Percentiles rank a stretch among this genome's conserved stretches.
phyloP scores from a whole-genome alignment of 2,888 invertebrate species.

The Agrochola macilenta region DNA sequence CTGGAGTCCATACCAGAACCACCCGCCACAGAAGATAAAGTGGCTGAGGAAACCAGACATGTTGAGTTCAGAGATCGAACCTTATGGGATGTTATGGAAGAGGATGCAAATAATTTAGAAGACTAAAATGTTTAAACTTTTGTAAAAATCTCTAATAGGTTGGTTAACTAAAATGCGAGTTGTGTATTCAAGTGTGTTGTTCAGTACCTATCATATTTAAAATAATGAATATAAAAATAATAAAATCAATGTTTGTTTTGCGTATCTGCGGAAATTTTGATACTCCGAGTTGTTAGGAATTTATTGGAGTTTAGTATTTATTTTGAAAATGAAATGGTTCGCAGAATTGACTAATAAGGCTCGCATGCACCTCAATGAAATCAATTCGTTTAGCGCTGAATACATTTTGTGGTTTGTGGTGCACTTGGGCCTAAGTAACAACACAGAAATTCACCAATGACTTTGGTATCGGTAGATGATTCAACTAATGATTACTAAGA shows the following conservation, averaged over 20 bases:
- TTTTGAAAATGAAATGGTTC: too few relatives aligned
- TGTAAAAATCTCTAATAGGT: slow-evolving; percentile 1
- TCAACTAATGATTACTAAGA: neutral
- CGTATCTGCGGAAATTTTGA: too few relatives aligned
- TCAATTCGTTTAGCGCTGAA: too few relatives aligned
- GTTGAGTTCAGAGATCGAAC: slow-evolving; percentile 72
- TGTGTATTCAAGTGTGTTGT: slow-evolving; percentile 42
- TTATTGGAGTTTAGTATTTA: neutral
- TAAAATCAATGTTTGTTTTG: neutral
- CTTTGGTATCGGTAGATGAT: neutral
- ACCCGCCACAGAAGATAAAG: slow-evolving; percentile 58
- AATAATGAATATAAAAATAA: neutral
- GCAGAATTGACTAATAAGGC: neutral
- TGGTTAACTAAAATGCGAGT: slow-evolving; percentile 22
- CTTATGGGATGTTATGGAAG: slow-evolving; percentile 82
- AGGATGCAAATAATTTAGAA: slow-evolving; percentile 71
- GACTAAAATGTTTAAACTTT: slow-evolving; percentile 32
- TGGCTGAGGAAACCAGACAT: slow-evolving; percentile 63
- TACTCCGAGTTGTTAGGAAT: too few relatives aligned
- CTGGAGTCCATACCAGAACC: slow-evolving; percentile 69
- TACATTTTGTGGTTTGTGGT: too few relatives aligned
- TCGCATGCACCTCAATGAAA: too few relatives aligned
- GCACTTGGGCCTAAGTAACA: neutral
- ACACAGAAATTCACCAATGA: neutral
- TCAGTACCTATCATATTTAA: slow-evolving; percentile 8